phyloP scores from a whole-genome alignment of 2,888 invertebrate genomes.

The Xestia xanthographa region DNA sequence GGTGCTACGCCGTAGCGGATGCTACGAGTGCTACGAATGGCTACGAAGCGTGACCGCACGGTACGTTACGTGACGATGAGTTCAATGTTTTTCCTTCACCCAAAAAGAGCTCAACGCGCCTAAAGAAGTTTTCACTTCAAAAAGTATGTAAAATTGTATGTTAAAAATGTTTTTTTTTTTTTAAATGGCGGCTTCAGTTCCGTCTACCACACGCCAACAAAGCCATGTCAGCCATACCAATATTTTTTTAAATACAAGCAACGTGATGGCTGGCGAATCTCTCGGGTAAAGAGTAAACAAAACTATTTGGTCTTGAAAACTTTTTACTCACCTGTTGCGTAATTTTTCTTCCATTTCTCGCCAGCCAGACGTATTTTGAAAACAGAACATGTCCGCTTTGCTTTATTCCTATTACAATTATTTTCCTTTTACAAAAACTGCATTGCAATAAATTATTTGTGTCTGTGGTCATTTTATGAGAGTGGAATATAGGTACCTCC shows the following conservation, averaged over 20 bases:
- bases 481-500: neutral
- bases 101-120: no score
- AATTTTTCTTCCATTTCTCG: neutral
- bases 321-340: constrained; percentile 16
- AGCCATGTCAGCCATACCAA: neutral
- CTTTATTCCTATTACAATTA: neutral
- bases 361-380: neutral
- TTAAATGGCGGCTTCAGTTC: neutral
- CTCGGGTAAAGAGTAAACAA: neutral
- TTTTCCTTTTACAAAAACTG: neutral
- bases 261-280: neutral
- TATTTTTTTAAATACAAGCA: neutral
- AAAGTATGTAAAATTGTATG: neutral
- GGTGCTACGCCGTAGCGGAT: no score
- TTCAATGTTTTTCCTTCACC: no score
- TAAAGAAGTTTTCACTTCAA: no score
- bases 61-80: no score
- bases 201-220: neutral
- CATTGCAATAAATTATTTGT: neutral
- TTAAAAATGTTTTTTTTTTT: neutral
- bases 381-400: neutral
- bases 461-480: constrained; percentile 5
- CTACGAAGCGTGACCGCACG: no score
- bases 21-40: no score
- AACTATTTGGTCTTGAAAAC: neutral